Base-by-base conservation (phyloP, 2,797 vertebrate species). In the Gastrophryne carolinensis region DNA sequence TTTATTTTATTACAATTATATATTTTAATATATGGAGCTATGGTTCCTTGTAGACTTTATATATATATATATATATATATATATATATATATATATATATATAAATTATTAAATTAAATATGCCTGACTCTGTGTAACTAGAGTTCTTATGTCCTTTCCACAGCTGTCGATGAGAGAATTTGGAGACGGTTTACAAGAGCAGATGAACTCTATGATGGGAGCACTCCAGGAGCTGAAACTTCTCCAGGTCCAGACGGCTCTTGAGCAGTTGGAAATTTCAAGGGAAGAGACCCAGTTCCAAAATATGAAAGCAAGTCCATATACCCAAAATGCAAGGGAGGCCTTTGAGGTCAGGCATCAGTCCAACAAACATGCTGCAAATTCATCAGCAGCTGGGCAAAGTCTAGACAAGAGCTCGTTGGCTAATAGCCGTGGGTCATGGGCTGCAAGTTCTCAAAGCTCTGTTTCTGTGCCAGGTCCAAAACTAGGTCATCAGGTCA, bases 151-250 rank as follows among this genome's bases (percentile, higher is more conserved):
- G 76, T 80, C 66, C 74, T 62, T 65, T 0, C 75, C 52, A 57
- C 83, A 98, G 97, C 79, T 96, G 11, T 98, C 94, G 75, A 98
- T 98, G 97, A 98, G 95, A 86, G 96, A 98, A 86, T 93, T 95
- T 2, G 96, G 96, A 0, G 96, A 98, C 88, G 96, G 94, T 75
- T 93, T 98, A 81, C 96, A 98, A 12, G 92, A 93, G 80, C 97
- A 98, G 93, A 98, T 98, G 97, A 96, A 94, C 86, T 94, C 91
- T 79, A 98, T 98, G 97, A 98, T 98, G 97, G 96, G 95, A 1
- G 96, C 97, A 0, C 91, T 98, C 64, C 96, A 98, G 85, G 96
- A 98, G 90, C 93, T 98, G 84, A 98, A 98, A 83, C 93, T 98
- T 44, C 95, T 98, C 19, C 97, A 98, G 87, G 94, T 98, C 4